Evolutionary conservation across 1,140 invertebrate species (phyloP).

Genomic region (Lithobius niger): DNA sequence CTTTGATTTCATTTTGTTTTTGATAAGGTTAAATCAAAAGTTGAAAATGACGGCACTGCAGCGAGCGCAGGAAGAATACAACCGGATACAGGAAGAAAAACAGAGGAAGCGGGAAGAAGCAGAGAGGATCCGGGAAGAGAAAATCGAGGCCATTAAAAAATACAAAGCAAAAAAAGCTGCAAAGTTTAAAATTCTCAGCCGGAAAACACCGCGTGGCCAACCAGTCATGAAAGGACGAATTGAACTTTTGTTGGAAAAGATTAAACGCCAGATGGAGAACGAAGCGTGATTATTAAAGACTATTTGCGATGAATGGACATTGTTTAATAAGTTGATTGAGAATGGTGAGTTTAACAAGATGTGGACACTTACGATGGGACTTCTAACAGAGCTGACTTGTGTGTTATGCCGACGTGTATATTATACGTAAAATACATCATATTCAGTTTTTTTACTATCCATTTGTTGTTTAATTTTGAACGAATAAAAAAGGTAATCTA

Average conservation of each 20-base stretch:
- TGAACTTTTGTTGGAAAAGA: constrained; percentile 52
- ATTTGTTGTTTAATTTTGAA: too few relatives aligned
- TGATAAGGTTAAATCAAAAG: background rate
- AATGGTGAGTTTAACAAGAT: too few relatives aligned
- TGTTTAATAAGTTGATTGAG: too few relatives aligned
- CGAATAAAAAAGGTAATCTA: too few relatives aligned
- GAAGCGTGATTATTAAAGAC: too few relatives aligned
- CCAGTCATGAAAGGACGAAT: constrained; percentile 59
- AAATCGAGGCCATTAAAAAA: constrained; percentile 42
- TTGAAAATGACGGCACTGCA: constrained; percentile 17
- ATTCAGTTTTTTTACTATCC: too few relatives aligned
- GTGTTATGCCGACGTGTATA: too few relatives aligned
- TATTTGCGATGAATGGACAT: too few relatives aligned
- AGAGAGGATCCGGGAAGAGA: constrained; percentile 38
- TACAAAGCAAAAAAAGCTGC: constrained; percentile 50
- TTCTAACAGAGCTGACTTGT: too few relatives aligned
- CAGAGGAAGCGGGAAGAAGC: constrained; percentile 36
- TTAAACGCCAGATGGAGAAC: background rate
- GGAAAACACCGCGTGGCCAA: constrained; percentile 58
- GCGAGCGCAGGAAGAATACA: constrained; percentile 40
- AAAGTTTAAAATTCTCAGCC: constrained; percentile 49
- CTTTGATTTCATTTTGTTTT: too few relatives aligned
- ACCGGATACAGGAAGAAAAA: constrained; percentile 42
- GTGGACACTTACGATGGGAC: too few relatives aligned
- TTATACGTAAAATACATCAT: too few relatives aligned